Percentiles rank a stretch among this genome's conserved stretches.
phyloP scores from a whole-genome alignment of 2,888 invertebrate species.

The Latrodectus elegans region DNA sequence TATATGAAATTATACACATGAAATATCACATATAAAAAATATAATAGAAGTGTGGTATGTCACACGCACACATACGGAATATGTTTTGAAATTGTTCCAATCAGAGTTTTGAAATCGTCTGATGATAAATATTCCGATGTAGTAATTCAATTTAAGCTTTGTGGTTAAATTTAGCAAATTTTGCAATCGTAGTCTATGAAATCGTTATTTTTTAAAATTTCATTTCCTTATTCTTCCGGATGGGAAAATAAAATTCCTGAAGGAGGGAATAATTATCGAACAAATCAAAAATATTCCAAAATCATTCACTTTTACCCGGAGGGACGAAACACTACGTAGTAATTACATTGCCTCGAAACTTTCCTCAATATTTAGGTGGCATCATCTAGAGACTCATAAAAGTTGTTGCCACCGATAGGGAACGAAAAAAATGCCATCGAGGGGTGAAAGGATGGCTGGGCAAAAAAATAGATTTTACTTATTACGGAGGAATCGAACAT shows the following conservation, averaged over 20 bases:
- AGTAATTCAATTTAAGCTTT: no score
- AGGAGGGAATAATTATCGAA: background rate
- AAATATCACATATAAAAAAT: no score
- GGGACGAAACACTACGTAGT: background rate
- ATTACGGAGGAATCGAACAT: slow-evolving; percentile 42
- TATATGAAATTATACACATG: no score
- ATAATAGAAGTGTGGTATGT: no score
- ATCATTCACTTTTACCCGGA: background rate
- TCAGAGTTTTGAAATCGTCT: no score
- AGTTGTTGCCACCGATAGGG: background rate
- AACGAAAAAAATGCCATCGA: background rate
- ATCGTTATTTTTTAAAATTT: no score
- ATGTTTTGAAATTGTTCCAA: no score
- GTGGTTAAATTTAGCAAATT: no score
- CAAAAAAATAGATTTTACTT: slow-evolving; percentile 8
- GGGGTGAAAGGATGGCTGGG: background rate
- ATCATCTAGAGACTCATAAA: slow-evolving; percentile 9
- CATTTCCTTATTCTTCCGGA: background rate
- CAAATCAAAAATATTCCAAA: background rate
- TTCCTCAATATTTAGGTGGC: slow-evolving; percentile 2
- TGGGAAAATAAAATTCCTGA: background rate
- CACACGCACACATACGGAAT: no score
- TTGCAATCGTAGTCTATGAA: no score
- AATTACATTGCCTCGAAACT: background rate
- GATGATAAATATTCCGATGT: no score